Evolutionary conservation across 2,888 invertebrate species (phyloP), one percentile per base, ranked within the genome.

Genomic region (Lithophane leautieri): DNA sequence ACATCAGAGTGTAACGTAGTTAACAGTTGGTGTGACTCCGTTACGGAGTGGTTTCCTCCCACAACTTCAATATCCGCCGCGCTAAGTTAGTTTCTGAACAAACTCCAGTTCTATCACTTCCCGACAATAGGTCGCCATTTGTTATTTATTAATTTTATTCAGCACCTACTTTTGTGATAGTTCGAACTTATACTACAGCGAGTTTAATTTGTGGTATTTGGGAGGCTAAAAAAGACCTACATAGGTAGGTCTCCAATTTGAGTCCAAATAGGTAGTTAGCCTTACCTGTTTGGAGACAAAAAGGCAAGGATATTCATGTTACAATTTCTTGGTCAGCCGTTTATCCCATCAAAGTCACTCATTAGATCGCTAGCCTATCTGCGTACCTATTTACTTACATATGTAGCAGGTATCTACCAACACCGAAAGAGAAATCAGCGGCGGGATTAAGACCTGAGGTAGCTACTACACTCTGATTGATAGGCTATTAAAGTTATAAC

Each of bases 1-100:
- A 85, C 78, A 81, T 71, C 76, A 34, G 65, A 78, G 68, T 69
- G 79, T 85, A 83, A 86, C 80, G 66, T 82, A 79, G 88, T 87
- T 87, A 87, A 76, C 77, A 86, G 86, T 87, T 87, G 74, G 79
- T 85, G 83, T 80, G 85, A 86, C 81, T 82, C 77, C 66, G 85
- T 76, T 76, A 83, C 81, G 75, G 78, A 87, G 86, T 78, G 87
- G 88, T 86, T 87, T 83, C 88, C 85, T 78, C 56, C 73, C 85
- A 56, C 85, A 82, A 83, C 86, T 87, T 79, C 85, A 83, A 83
- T 87, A 87, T 87, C 88, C 87, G 79, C 70, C 70, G 75, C 74
- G 79, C 67, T 87, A 83, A 87, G 80, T 87, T 85, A 86, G 78
- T 87, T 86, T 79, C 70, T 40, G 40, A 83, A 83, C 84, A 82